Conservation (phyloP, 1,140 invertebrate species). For the Ceratina japonica region DNA sequence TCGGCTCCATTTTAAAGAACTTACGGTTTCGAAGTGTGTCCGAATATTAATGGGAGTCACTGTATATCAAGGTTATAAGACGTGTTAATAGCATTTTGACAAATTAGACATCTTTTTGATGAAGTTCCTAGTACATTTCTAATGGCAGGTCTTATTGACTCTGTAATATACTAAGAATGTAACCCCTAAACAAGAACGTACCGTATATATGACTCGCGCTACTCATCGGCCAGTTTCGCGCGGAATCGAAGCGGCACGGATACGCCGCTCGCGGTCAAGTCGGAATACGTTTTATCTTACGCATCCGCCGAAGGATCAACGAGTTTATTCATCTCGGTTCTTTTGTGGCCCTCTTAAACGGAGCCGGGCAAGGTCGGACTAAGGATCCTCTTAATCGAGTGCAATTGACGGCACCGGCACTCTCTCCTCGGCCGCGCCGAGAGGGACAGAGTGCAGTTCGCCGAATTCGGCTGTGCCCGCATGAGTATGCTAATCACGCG, state of each 20-base stretch:
- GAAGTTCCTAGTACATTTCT: too few relatives aligned
- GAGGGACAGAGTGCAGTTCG: slow-evolving; percentile 26
- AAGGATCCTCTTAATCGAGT: slow-evolving; percentile 48
- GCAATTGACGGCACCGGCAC: slow-evolving; percentile 28
- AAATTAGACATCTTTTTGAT: too few relatives aligned
- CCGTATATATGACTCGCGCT: too few relatives aligned
- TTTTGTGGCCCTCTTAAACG: slow-evolving; percentile 32
- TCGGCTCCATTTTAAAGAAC: too few relatives aligned
- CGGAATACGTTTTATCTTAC: slow-evolving; percentile 7
- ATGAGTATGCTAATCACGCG: slow-evolving; percentile 58
- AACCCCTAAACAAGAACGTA: too few relatives aligned
- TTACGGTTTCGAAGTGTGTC: too few relatives aligned
- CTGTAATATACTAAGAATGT: too few relatives aligned
- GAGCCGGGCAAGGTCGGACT: slow-evolving; percentile 45
- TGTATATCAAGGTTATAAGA: too few relatives aligned
- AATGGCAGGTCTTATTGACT: too few relatives aligned
- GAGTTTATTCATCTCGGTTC: slow-evolving; percentile 34
- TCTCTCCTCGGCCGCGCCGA: neutral
- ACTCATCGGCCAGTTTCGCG: neutral
- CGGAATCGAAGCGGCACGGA: neutral
- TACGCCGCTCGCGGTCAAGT: too few relatives aligned
- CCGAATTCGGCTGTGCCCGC: slow-evolving; percentile 58
- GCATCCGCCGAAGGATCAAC: slow-evolving; percentile 14
- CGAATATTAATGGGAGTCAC: too few relatives aligned
- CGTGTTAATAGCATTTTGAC: too few relatives aligned